Evolutionary conservation across 2,113 vertebrate genomes (phyloP), one percentile per base, ranked within the genome.

Genomic region (Pedetes capensis): DNA sequence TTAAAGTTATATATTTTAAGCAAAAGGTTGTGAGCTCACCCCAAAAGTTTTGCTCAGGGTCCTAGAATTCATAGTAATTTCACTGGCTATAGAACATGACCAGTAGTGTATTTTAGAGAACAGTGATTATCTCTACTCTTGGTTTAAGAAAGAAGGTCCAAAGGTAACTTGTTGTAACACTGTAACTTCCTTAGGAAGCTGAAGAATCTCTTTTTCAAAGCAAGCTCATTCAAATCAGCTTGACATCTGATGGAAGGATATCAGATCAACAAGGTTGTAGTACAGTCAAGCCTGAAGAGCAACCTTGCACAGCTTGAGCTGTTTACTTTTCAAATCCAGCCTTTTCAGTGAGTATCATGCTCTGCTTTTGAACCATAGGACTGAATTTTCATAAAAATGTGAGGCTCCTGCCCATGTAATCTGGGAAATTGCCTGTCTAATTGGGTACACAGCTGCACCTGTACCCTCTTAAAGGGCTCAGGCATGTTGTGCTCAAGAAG

Each of bases 341-440:
- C 71, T 95, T 80, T 94, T 82, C 87, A 47, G 59, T 80, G 87
- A 55, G 61, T 66, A 20, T 63, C 74, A 55, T 18, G 55, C 42
- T 61, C 42, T 25, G 5, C 87, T 95, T 94, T 86, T 47, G 89
- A 97, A 86, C 42, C 82, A 42, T 47, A 78, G 81, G 47, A 68
- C 87, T 87, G 61, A 76, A 78, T 93, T 96, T 96, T 97, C 90
- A 76, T 93, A 85, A 95, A 87, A 93, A 87, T 63, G 63, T 95
- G 75, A 95, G 37, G 47, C 44, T 91, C 87, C 85, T 95, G 81
- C 85, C 72, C 88, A 14, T 93, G 92, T 92, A 93, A 92, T 95
- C 93, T 95, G 94, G 96, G 93, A 95, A 97, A 97, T 86, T 97
- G 90, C 95, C 64, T 47, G 27, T 91, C 91, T 97, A 79, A 91